Base-by-base conservation (phyloP, 92 coral and sea anemone genomes). In the Pocillopora meandrina region DNA sequence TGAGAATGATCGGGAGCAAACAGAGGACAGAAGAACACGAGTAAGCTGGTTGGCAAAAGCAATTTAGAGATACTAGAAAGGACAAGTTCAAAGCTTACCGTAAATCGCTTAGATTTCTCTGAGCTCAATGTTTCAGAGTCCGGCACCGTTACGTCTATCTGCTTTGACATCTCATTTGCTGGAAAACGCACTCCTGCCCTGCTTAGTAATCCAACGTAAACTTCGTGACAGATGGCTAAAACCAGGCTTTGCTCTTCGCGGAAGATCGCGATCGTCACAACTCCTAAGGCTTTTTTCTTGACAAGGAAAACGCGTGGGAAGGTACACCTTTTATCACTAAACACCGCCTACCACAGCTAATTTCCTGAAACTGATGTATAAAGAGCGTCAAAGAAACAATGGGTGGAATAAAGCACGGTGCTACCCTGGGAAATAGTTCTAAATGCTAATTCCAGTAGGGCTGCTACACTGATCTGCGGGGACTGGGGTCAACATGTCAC, bases 41-140 rank as follows among this genome's bases (percentile, higher is more conserved):
- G 42, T 57, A 20, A n/a, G 63, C 63, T 9, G 2, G 35, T 11
- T 2, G 42, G 31, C 49, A 58, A 59, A 23, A 49, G 10, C 26
- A 80, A 57, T 66, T 20, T 20, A 12, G 60, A n/a, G 56, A 47
- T 67, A 81, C 6, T 17, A 19, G 31, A 10, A 36, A 72, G 19
- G 9, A 70, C 52, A 74, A 73, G 18, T 8, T 16, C 55, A 83
- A 34, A 36, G 74, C 99, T 92, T 91, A 97, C 99, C 93, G 99
- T 97, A 84, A 97, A 97, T 62, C 98, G 98, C 90, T 97, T 97
- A 60, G 99, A 97, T 84, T 97, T 97, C 95, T 97, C 99, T 1
- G 99, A 97, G 82, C 98, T 97, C 76, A 97, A 81, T 33, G 98
- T 97, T 86, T 97, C 99, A 80, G 99, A 97, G 87, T 94, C 98